Conservation (phyloP, 2,797 vertebrate genomes). For the Gallirallus australis region DNA sequence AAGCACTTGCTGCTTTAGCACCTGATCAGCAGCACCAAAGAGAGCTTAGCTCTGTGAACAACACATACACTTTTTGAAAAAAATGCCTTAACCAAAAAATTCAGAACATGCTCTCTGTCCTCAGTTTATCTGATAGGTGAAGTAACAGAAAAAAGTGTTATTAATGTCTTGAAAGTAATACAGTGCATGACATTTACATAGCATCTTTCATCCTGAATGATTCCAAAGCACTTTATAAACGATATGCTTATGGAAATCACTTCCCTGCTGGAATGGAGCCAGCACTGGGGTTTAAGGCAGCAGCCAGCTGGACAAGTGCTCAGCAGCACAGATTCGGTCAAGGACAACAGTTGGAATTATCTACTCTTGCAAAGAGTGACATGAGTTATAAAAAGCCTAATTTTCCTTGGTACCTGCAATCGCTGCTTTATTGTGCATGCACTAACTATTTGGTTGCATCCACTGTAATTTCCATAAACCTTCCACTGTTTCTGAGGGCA, state of each 20-base stretch:
- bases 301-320: slow-evolving; percentile 40
- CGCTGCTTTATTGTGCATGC: slow-evolving; percentile 13
- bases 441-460: neutral
- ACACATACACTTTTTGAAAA: neutral
- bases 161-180: slow-evolving; percentile 3
- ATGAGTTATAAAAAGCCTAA: slow-evolving; percentile 13
- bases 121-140: slow-evolving; percentile 2
- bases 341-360: slow-evolving; percentile 33
- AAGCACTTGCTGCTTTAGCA: neutral
- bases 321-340: slow-evolving; percentile 13
- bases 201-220: slow-evolving; percentile 44
- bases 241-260: neutral
- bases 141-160: slow-evolving; percentile 8
- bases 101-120: neutral
- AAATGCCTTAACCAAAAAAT: neutral
- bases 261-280: neutral
- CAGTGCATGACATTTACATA: neutral
- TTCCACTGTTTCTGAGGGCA: neutral
- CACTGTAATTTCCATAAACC: slow-evolving; percentile 16
- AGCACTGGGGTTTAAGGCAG: slow-evolving; percentile 2
- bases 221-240: slow-evolving; percentile 46
- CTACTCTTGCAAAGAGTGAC: neutral
- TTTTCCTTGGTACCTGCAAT: slow-evolving; percentile 37
- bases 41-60: neutral
- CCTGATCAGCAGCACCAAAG: neutral